These are phyloP conservation scores for Hofmannophila pseudospretella DNA, from an alignment of 2,888 invertebrate genomes.

Conservation along the genomic window DNA sequence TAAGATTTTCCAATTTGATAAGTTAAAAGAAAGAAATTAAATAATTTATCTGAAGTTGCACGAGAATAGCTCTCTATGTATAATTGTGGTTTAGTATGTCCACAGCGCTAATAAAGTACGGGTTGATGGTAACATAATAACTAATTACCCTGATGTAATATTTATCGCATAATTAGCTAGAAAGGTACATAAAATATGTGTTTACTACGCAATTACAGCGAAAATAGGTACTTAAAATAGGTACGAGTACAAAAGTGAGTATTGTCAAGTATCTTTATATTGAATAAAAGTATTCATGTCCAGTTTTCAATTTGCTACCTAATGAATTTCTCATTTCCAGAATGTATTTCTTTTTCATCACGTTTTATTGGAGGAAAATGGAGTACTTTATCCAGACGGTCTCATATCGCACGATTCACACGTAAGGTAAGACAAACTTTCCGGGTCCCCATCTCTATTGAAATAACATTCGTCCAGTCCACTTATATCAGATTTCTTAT, in stretches of 20 bases:
- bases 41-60: too few relatives aligned
- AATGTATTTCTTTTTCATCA: conserved; percentile 1
- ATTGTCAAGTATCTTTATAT: too few relatives aligned
- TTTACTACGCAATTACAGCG: neutral
- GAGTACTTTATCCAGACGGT: conserved; percentile 25
- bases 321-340: too few relatives aligned
- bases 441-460: conserved; percentile 32
- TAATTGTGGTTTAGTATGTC: too few relatives aligned
- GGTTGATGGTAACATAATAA: conserved; percentile 1
- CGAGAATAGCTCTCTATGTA: too few relatives aligned
- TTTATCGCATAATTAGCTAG: conserved; percentile 1
- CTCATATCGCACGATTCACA: conserved; percentile 43
- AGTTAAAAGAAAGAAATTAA: too few relatives aligned
- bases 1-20: too few relatives aligned
- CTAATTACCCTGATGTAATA: conserved; percentile 3
- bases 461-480: conserved; percentile 62
- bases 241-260: too few relatives aligned
- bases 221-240: too few relatives aligned
- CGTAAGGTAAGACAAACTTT: conserved; percentile 51
- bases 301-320: too few relatives aligned
- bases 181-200: conserved; percentile 3
- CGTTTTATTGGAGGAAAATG: conserved; percentile 29
- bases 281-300: too few relatives aligned
- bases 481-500: conserved; percentile 72
- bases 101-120: neutral